Evolutionary conservation across 2,797 vertebrate species (phyloP).

Genomic region (Monodelphis domestica): DNA sequence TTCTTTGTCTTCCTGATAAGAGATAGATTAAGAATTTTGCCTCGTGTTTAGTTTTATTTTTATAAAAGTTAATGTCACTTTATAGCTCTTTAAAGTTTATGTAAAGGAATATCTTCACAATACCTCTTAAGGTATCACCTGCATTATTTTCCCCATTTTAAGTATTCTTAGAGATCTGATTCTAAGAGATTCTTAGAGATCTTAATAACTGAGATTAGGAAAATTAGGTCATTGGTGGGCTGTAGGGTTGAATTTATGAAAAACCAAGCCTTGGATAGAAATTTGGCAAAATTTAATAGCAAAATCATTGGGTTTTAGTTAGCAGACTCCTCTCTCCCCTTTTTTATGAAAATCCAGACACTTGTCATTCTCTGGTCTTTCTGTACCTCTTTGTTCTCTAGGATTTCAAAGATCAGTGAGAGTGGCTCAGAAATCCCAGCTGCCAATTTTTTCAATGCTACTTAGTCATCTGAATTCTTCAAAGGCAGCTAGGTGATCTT

Average conservation of each 20-base stretch:
- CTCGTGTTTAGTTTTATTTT: background rate
- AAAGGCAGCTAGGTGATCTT: background rate
- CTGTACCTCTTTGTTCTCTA: background rate
- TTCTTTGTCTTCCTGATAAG: background rate
- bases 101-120: background rate
- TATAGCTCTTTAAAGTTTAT: background rate
- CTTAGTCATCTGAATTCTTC: background rate
- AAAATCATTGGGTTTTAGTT: background rate
- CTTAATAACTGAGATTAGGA: background rate
- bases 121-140: background rate
- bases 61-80: background rate
- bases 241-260: background rate
- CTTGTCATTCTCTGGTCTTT: background rate
- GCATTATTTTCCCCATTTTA: background rate
- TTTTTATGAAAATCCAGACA: background rate
- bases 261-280: background rate
- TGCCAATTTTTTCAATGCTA: background rate
- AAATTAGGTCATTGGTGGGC: background rate
- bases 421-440: background rate
- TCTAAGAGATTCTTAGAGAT: too few species aligned
- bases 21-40: background rate
- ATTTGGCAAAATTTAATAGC: background rate
- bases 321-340: background rate
- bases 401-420: background rate
- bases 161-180: background rate